phyloP scores from a whole-genome alignment of 2,797 vertebrate genomes.

The Hemibagrus guttatus region DNA sequence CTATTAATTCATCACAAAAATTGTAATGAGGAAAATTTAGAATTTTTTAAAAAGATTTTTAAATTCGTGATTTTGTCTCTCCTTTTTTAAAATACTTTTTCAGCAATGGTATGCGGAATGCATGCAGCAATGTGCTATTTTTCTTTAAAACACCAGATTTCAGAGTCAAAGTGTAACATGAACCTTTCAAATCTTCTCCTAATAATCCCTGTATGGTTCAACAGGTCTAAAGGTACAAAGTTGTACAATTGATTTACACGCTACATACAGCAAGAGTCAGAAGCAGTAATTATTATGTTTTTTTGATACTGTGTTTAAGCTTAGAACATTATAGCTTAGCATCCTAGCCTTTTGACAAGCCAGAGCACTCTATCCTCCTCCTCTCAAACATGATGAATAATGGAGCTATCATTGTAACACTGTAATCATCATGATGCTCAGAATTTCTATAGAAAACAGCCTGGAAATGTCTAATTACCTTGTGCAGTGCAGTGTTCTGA shows the following conservation, averaged over 20 bases:
- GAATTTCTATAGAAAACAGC: background rate
- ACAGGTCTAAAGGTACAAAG: background rate
- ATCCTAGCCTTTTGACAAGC: conserved; percentile 5
- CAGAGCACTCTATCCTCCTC: background rate
- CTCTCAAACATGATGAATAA: conserved; percentile 14
- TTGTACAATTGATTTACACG: background rate
- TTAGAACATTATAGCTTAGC: background rate
- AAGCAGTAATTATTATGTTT: conserved; percentile 6
- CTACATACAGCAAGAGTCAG: background rate
- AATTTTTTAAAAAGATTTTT: background rate
- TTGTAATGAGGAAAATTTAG: background rate
- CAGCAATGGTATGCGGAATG: background rate
- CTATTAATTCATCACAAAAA: background rate
- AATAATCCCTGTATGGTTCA: background rate
- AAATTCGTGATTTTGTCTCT: background rate
- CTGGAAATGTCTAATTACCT: conserved; percentile 29
- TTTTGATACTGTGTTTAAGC: background rate
- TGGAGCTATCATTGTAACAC: background rate
- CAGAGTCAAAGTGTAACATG: background rate
- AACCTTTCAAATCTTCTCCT: background rate
- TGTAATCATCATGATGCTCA: conserved; percentile 26
- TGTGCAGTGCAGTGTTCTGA: conserved; percentile 1
- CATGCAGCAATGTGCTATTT: background rate
- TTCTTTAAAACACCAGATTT: background rate
- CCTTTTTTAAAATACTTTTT: background rate